Percentiles rank a stretch among this genome's conserved stretches.
phyloP scores from a whole-genome alignment of 2,113 vertebrate genomes.

The Regulus satrapa region DNA sequence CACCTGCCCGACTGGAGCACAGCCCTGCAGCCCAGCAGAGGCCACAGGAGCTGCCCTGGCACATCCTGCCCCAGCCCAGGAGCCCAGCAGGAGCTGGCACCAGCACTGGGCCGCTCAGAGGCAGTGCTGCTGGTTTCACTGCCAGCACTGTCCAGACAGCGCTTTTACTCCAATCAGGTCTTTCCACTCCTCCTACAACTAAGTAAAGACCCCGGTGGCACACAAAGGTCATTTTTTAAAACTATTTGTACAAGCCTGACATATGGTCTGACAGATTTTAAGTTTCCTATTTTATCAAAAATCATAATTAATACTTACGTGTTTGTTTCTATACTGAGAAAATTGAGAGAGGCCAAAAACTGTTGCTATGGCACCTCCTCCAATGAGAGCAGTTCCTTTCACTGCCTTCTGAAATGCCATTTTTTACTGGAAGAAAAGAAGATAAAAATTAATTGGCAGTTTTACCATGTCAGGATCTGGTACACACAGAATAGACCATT shows the following conservation, averaged over 20 bases:
- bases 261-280: constrained; percentile 40
- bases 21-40: no score
- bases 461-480: constrained; percentile 4
- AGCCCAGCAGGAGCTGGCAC: neutral
- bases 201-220: neutral
- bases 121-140: neutral
- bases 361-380: constrained; percentile 83
- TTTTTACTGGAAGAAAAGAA: constrained; percentile 54
- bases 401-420: constrained; percentile 93
- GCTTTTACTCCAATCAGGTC: neutral
- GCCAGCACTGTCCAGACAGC: neutral
- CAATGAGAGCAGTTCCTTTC: constrained; percentile 81
- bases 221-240: neutral
- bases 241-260: neutral
- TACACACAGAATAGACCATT: neutral
- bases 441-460: constrained; percentile 45
- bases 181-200: neutral
- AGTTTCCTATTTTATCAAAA: constrained; percentile 47
- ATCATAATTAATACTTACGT: constrained; percentile 76
- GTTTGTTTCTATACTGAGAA: constrained; percentile 84
- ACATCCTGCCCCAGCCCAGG: neutral
- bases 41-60: neutral
- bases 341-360: constrained; percentile 88
- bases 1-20: no score
- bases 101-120: neutral